phyloP scores from a whole-genome alignment of 2,797 vertebrate species.

The Ctenosaura bakeri region DNA sequence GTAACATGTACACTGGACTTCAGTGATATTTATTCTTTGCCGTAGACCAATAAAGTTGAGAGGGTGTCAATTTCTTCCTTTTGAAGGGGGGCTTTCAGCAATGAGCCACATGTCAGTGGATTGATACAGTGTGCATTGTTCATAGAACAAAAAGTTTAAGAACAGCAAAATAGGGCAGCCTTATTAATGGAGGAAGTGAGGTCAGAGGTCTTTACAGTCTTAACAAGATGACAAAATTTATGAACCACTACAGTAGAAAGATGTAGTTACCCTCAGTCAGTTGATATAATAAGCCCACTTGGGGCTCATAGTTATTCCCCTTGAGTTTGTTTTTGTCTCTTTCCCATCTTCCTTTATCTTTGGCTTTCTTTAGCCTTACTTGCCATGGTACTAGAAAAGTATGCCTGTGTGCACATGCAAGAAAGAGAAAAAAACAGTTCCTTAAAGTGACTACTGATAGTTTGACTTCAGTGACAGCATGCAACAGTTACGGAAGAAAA shows the following conservation, averaged over 20 bases:
- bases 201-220: constrained; percentile 88
- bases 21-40: neutral
- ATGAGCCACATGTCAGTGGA: constrained; percentile 26
- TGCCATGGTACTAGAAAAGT: constrained; percentile 80
- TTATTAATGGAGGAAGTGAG: constrained; percentile 86
- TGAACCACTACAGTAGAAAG: constrained; percentile 86
- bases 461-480: constrained; percentile 35
- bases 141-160: constrained; percentile 44
- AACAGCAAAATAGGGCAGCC: constrained; percentile 74
- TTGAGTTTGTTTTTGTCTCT: constrained; percentile 85
- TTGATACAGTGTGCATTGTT: constrained; percentile 50
- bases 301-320: constrained; percentile 85
- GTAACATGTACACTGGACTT: neutral
- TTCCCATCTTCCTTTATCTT: constrained; percentile 85
- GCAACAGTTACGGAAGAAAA: constrained; percentile 17
- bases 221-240: constrained; percentile 93
- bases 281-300: constrained; percentile 93
- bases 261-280: constrained; percentile 87
- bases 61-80: constrained; percentile 40
- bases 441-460: constrained; percentile 53
- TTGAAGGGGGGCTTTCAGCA: constrained; percentile 15
- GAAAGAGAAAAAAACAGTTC: constrained; percentile 69
- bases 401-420: constrained; percentile 44
- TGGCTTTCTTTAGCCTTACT: constrained; percentile 77
- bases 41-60: neutral